Conservation (phyloP, 2,113 vertebrate genomes). For the Protobothrops flavoviridis region DNA sequence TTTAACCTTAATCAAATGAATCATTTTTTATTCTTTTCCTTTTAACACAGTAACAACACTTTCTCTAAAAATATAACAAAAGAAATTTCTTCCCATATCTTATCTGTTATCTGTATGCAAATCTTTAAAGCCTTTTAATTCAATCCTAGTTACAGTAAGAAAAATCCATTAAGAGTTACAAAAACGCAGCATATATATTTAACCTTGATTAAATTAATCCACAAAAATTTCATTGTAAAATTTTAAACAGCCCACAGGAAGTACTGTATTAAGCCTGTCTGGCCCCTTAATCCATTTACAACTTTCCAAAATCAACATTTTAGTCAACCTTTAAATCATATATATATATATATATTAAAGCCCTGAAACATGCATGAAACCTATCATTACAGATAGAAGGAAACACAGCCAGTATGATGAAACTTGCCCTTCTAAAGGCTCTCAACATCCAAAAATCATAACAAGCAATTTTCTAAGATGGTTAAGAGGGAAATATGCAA, state of each 20-base stretch:
- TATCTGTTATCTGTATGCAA: not conserved
- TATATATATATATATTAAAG: too few relatives aligned
- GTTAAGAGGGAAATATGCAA: not conserved
- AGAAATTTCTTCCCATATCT: not conserved
- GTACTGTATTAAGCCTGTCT: not conserved
- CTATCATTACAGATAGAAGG: not conserved
- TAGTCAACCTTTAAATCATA: not conserved
- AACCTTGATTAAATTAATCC: not conserved
- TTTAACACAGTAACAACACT: not conserved
- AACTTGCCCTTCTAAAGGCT: not conserved
- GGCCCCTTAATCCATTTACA: not conserved
- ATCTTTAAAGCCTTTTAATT: not conserved
- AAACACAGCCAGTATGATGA: not conserved
- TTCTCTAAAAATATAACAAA: not conserved
- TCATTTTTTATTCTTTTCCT: not conserved
- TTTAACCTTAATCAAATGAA: not conserved
- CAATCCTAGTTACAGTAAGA: not conserved
- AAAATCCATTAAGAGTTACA: not conserved
- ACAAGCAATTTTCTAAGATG: not conserved
- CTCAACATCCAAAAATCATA: not conserved
- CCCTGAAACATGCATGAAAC: not conserved
- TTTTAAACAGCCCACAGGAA: not conserved
- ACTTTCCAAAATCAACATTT: not conserved
- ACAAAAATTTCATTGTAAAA: not conserved
- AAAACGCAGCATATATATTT: not conserved